Conservation (phyloP, 1,140 invertebrate genomes). For the Caenorhabditis brenneri region DNA sequence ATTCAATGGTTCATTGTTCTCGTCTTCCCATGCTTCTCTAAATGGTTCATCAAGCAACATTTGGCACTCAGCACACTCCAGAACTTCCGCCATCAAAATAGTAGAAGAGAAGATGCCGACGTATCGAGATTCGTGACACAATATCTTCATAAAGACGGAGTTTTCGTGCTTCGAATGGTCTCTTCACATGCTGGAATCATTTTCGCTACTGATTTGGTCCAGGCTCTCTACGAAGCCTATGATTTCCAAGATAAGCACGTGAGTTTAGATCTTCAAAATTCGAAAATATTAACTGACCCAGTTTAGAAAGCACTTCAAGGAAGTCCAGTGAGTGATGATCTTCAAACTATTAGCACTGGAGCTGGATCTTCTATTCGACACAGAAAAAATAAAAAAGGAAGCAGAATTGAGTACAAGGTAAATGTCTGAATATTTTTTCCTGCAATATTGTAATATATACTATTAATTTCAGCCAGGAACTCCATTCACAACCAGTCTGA, state of each 20-base stretch:
- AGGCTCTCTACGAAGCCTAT: constrained; percentile 53
- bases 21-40: constrained; percentile 53
- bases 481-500: background rate
- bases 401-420: background rate
- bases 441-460: background rate
- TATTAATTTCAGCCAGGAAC: background rate
- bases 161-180: constrained; percentile 74
- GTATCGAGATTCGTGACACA: constrained; percentile 71
- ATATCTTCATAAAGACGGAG: constrained; percentile 73
- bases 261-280: background rate
- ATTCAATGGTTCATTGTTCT: constrained; percentile 65
- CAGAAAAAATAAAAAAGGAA: background rate
- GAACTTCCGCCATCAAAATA: constrained; percentile 36
- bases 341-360: background rate
- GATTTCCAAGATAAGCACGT: constrained; percentile 38
- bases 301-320: background rate
- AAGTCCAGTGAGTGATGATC: constrained; percentile 2
- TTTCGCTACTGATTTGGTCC: constrained; percentile 59
- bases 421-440: background rate
- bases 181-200: constrained; percentile 67
- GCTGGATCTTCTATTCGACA: background rate
- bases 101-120: constrained; percentile 39
- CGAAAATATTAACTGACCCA: background rate
- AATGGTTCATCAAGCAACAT: constrained; percentile 53
- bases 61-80: constrained; percentile 47